Evolutionary conservation across 2,888 invertebrate genomes (phyloP).

Genomic region (Mesorhabditis belari): DNA sequence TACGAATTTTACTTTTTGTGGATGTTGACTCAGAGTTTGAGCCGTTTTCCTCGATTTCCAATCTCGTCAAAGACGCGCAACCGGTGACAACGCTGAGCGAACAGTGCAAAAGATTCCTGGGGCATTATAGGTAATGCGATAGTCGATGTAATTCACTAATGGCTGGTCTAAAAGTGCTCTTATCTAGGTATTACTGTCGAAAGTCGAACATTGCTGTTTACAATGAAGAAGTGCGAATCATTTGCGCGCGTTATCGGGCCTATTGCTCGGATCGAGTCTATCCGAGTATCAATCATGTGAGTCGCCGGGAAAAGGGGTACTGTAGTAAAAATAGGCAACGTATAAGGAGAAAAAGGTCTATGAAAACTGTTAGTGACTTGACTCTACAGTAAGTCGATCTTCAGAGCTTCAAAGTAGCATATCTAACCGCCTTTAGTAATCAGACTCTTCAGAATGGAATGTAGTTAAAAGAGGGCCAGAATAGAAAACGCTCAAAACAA

Average conservation of each 20-base stretch:
- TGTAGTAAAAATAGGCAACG: too few species aligned
- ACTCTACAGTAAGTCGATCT: too few species aligned
- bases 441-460: too few species aligned
- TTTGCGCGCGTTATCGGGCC: conserved; percentile 40
- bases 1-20: too few species aligned
- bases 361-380: too few species aligned
- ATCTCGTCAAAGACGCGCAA: conserved; percentile 35
- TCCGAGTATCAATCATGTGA: conserved; percentile 40
- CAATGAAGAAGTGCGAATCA: conserved; percentile 46
- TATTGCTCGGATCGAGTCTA: conserved; percentile 42
- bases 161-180: not conserved
- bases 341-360: too few species aligned
- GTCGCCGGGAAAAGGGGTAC: too few species aligned
- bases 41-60: conserved; percentile 35
- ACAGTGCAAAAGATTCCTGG: conserved; percentile 38
- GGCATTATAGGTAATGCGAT: conserved; percentile 30
- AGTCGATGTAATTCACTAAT: not conserved
- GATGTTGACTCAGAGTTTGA: conserved; percentile 32
- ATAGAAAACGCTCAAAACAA: too few species aligned
- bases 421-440: too few species aligned
- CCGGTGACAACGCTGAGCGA: conserved; percentile 38
- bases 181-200: conserved; percentile 36
- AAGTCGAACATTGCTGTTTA: conserved; percentile 42
- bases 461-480: too few species aligned
- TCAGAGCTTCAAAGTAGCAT: too few species aligned